Base-by-base conservation (phyloP, 2,888 invertebrate genomes). In the Rhamphomyia laevipes region DNA sequence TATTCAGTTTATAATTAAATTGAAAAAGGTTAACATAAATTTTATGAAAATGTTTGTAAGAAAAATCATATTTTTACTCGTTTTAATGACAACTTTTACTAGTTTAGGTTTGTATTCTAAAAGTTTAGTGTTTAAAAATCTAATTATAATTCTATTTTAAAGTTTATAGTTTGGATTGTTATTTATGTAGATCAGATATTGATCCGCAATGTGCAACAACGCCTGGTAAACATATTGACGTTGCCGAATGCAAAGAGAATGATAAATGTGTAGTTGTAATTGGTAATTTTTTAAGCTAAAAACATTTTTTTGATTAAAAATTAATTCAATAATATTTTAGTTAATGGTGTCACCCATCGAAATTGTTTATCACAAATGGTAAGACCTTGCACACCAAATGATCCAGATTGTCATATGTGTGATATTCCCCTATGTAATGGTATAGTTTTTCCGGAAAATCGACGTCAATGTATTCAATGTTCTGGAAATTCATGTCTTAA, bases 391-490 rank as follows among this genome's bases (percentile, higher is more conserved):
- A 15, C 21, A 15, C 58, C 57, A 0, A 58, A 63, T 4, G 60
- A 60, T 48, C 63, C 63, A 2, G 61, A 55, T 17, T 65, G 64
- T 18, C 62, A 63, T 17, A 60, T 56, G 2, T 65, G 64, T 54
- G 57, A 47, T 4, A 60, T 56, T 12, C 60, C 60, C n/a, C 53
- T 65, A 0, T 66, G 67, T 53, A 67, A 67, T 49, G 58, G 58
- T 0, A 51, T 59, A 3, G 53, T 66, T 21, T 65, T 53, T 54
- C 66, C 67, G 1, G n/a, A 33, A 10, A 47, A 64, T 46, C 61
- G 66, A 0, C 44, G 61, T 15, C 57, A 55, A 10, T 66, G 67
- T 45, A 65, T 61, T 50, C 64, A 67, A 49, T 66, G 67, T 54
- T 51, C 21, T 11, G 66, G 66, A 1, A 35, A 61, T 2, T 47